Conservation (phyloP, 2,113 vertebrate species). For the Melanotaenia duboulayi region DNA sequence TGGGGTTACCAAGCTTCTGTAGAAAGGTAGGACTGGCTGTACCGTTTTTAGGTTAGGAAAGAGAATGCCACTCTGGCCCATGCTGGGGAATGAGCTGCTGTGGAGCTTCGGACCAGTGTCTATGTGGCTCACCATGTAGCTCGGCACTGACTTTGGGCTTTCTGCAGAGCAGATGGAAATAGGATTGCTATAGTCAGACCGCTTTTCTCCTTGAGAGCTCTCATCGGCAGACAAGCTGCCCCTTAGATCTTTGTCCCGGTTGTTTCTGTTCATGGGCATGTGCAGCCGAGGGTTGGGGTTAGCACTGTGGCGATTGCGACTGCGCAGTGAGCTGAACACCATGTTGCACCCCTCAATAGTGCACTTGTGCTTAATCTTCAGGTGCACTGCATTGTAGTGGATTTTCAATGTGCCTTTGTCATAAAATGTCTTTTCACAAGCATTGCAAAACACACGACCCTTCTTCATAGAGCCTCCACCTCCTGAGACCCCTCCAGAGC, state of each 20-base stretch:
- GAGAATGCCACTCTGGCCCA: slow-evolving; percentile 90
- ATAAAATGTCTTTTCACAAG: slow-evolving; percentile 98
- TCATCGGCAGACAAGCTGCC: slow-evolving; percentile 81
- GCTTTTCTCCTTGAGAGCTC: slow-evolving; percentile 80
- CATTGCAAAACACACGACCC: slow-evolving; percentile 94
- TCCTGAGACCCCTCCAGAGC: slow-evolving; percentile 27
- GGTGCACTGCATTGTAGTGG: slow-evolving; percentile 97
- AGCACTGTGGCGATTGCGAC: slow-evolving; percentile 96
- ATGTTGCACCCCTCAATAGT: slow-evolving; percentile 98
- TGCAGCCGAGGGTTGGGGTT: slow-evolving; percentile 98
- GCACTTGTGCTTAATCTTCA: slow-evolving; percentile 99
- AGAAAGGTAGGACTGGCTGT: slow-evolving; percentile 96
- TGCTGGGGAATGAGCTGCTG: slow-evolving; percentile 74
- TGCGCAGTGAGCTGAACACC: slow-evolving; percentile 97
- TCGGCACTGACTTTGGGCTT: slow-evolving; percentile 81
- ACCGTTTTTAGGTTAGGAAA: slow-evolving; percentile 97
- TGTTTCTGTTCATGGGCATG: slow-evolving; percentile 98
- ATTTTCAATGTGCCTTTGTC: slow-evolving; percentile 99
- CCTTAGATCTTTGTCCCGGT: slow-evolving; percentile 93
- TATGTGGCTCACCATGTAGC: slow-evolving; percentile 83
- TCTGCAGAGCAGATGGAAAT: slow-evolving; percentile 75
- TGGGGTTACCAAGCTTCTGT: slow-evolving; percentile 92
- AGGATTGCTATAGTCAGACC: slow-evolving; percentile 77
- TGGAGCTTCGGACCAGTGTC: slow-evolving; percentile 87
- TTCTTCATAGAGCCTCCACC: slow-evolving; percentile 85